phyloP scores from a whole-genome alignment of 2,888 invertebrate species.

The Galeruca laticollis region DNA sequence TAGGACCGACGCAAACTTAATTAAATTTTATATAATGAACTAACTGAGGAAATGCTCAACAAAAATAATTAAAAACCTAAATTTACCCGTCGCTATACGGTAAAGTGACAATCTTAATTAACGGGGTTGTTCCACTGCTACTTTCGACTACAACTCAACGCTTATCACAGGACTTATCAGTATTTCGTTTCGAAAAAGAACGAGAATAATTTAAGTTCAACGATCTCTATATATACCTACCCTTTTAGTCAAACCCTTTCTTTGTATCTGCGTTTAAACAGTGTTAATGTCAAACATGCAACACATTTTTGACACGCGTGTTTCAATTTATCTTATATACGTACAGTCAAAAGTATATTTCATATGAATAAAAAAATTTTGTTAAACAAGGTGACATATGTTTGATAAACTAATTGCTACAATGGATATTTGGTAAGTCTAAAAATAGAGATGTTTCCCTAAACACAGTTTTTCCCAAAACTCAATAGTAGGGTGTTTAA shows the following conservation, averaged over 20 bases:
- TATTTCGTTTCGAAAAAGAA: slow-evolving; percentile 52
- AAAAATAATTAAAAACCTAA: slow-evolving; percentile 70
- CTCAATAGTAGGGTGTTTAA: no score
- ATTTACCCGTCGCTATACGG: slow-evolving; percentile 65
- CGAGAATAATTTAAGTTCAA: slow-evolving; percentile 30
- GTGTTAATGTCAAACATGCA: slow-evolving; percentile 16
- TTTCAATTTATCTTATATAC: background rate
- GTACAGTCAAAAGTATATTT: background rate
- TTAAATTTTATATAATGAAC: slow-evolving; percentile 70
- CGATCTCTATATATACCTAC: slow-evolving; percentile 21
- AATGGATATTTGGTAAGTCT: no score
- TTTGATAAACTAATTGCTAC: no score
- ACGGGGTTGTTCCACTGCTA: slow-evolving; percentile 65
- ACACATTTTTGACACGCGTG: slow-evolving; percentile 12
- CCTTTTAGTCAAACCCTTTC: slow-evolving; percentile 31
- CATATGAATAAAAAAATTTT: background rate
- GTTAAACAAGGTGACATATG: no score
- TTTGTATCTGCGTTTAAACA: slow-evolving; percentile 17
- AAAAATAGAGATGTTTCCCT: no score
- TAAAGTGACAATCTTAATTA: slow-evolving; percentile 69
- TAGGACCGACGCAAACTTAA: slow-evolving; percentile 68
- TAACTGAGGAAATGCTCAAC: slow-evolving; percentile 69
- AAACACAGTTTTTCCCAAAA: no score
- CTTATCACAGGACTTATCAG: slow-evolving; percentile 64
- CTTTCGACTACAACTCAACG: slow-evolving; percentile 59